Evolutionary conservation across 2,113 vertebrate species (phyloP).

Genomic region (Quiscalus mexicanus): DNA sequence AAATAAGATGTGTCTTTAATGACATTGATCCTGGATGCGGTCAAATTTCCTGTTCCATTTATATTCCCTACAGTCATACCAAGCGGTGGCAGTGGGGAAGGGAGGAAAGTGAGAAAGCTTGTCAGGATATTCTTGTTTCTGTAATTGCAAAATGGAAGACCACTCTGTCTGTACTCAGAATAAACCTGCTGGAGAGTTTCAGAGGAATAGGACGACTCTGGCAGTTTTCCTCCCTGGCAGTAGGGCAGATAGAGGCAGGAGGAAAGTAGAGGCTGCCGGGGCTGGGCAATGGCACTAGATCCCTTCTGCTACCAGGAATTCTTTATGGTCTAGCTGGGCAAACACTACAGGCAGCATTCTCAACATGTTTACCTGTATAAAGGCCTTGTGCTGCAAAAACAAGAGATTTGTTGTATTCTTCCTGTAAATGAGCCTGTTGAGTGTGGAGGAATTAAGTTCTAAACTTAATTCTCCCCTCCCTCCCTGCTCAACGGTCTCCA

Average conservation of each 20-base stretch:
- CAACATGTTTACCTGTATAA: slow-evolving; percentile 73
- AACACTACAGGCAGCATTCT: slow-evolving; percentile 76
- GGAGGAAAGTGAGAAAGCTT: background rate
- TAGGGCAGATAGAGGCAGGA: background rate
- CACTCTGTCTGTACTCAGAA: background rate
- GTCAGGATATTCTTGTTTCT: slow-evolving; percentile 20
- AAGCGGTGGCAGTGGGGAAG: background rate
- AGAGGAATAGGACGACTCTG: background rate
- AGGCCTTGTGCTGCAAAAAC: slow-evolving; percentile 63
- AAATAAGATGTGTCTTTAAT: slow-evolving; percentile 60
- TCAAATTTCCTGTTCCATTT: slow-evolving; percentile 65
- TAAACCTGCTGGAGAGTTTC: slow-evolving; percentile 6
- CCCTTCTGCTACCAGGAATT: slow-evolving; percentile 48
- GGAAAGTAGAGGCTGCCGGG: background rate
- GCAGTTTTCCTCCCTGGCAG: background rate
- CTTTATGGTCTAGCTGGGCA: slow-evolving; percentile 71
- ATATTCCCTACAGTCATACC: slow-evolving; percentile 33
- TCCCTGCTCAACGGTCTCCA: rapidly evolving
- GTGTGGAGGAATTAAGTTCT: slow-evolving; percentile 33
- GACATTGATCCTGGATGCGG: slow-evolving; percentile 58
- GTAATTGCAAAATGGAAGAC: slow-evolving; percentile 24
- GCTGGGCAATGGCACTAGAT: background rate
- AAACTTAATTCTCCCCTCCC: slow-evolving; percentile 39
- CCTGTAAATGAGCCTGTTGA: slow-evolving; percentile 68
- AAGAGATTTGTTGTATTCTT: slow-evolving; percentile 70